Evolutionary conservation across 1,140 invertebrate species (phyloP).

Genomic region (Magallana gigas): DNA sequence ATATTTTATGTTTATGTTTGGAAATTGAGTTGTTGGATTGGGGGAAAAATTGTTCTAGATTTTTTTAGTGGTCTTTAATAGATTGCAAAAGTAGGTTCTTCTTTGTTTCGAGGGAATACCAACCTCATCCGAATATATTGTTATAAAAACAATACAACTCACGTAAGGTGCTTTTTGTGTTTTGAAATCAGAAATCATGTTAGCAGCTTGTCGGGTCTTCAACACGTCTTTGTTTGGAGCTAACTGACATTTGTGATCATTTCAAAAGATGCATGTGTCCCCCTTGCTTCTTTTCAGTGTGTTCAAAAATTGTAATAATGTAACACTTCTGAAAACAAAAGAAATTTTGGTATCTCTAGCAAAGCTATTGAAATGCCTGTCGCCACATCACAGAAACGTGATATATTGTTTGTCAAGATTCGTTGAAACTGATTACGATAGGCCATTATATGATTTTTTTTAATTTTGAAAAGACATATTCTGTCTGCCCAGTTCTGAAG

Average conservation of each 20-base stretch:
- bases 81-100: too few relatives aligned
- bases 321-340: conserved; percentile 9
- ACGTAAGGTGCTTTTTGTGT: background rate
- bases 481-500: background rate
- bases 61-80: too few relatives aligned
- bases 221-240: conserved; percentile 1
- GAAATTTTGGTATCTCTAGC: conserved; percentile 15
- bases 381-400: conserved; percentile 11
- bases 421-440: background rate
- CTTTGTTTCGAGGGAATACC: too few relatives aligned
- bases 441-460: background rate
- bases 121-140: background rate
- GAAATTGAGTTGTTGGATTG: too few relatives aligned
- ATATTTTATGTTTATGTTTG: too few relatives aligned
- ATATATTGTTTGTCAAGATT: conserved; percentile 31
- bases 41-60: too few relatives aligned
- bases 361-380: background rate
- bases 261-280: conserved; percentile 25
- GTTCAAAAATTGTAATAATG: conserved; percentile 28
- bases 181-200: background rate
- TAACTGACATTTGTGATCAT: background rate
- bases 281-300: background rate
- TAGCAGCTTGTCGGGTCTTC: conserved; percentile 16
- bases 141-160: background rate
- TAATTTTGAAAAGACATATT: background rate